A percentile compares a stretch with the other conserved stretches of the same genome.
These are phyloP conservation scores for Leptopilina drosophilae DNA, from an alignment of 2,888 invertebrate genomes.

Conservation along the genomic window DNA sequence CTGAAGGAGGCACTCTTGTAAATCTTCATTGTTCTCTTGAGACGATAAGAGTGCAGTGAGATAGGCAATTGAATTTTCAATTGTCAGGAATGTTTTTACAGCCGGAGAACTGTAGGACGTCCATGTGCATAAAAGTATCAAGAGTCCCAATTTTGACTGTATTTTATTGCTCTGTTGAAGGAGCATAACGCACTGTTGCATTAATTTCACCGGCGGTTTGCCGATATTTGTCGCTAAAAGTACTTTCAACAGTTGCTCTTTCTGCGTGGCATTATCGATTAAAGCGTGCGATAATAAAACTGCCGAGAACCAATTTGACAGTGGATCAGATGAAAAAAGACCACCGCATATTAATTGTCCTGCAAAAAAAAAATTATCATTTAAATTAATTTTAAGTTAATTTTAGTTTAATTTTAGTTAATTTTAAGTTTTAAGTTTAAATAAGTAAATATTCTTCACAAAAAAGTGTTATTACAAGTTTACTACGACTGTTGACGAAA, in stretches of 20 bases:
- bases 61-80: slow-evolving; percentile 90
- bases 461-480: neutral
- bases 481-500: no score
- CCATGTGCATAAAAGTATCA: slow-evolving; percentile 95
- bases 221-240: slow-evolving; percentile 91
- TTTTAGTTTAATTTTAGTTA: no score
- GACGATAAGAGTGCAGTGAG: slow-evolving; percentile 82
- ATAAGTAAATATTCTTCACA: neutral
- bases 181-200: slow-evolving; percentile 92
- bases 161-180: slow-evolving; percentile 90
- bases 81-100: slow-evolving; percentile 88
- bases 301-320: slow-evolving; percentile 97
- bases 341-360: slow-evolving; percentile 97
- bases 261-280: slow-evolving; percentile 89
- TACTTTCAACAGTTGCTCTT: slow-evolving; percentile 94
- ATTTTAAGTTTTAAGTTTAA: slow-evolving; percentile 15
- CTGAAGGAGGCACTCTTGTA: slow-evolving; percentile 91
- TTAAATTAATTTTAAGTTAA: no score
- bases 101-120: slow-evolving; percentile 89
- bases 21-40: slow-evolving; percentile 92
- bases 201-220: slow-evolving; percentile 90
- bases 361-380: slow-evolving; percentile 66
- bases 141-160: slow-evolving; percentile 91
- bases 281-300: slow-evolving; percentile 94
- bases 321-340: slow-evolving; percentile 89